phyloP scores from a whole-genome alignment of 2,113 vertebrate genomes.

The Stercorarius parasiticus region DNA sequence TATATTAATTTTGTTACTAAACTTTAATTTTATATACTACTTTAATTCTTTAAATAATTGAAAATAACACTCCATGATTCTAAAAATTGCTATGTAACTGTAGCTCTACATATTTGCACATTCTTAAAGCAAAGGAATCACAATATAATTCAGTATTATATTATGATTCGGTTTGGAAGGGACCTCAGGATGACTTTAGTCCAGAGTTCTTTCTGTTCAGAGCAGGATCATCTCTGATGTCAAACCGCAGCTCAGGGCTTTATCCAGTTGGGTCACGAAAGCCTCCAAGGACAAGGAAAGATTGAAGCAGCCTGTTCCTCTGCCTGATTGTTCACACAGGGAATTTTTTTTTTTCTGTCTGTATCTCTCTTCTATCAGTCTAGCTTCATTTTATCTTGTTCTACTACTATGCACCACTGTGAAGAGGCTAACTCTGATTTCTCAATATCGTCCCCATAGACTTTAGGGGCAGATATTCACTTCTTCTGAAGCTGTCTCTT shows the following conservation, averaged over 20 bases:
- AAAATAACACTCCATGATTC: not conserved
- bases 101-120: not conserved
- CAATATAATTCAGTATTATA: not conserved
- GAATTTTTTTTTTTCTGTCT: too few species aligned
- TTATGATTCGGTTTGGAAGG: not conserved
- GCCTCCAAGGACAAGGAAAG: not conserved
- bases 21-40: not conserved
- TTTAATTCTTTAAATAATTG: not conserved
- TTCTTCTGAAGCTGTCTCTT: not conserved
- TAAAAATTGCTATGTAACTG: not conserved
- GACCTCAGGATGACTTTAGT: not conserved
- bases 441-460: not conserved
- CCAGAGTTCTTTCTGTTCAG: not conserved
- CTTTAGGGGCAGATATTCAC: not conserved
- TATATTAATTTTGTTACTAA: not conserved
- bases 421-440: not conserved
- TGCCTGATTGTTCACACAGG: not conserved
- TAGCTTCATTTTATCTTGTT: not conserved
- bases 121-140: not conserved
- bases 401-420: not conserved
- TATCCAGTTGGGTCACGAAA: not conserved
- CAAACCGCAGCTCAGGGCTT: not conserved
- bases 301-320: not conserved
- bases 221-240: not conserved
- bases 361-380: not conserved